These are phyloP conservation scores for Leucoraja ocellata DNA, from an alignment of 2,797 vertebrate species.

Conservation along the genomic window DNA sequence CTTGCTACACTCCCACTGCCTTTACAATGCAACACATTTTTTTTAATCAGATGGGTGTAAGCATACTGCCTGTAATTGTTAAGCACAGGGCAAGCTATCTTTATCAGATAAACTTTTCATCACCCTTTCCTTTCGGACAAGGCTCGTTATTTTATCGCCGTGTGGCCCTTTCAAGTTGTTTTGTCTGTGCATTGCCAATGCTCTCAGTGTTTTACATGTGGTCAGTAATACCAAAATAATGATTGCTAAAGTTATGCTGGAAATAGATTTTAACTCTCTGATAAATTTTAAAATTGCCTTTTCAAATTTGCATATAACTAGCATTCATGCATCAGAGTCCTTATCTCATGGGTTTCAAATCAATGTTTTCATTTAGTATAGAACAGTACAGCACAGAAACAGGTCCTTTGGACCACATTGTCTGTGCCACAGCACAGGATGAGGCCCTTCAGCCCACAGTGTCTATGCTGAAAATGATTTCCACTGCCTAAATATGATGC, in stretches of 20 bases:
- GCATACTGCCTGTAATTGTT: slow-evolving; percentile 23
- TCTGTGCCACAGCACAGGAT: too few species aligned
- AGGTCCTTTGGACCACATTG: too few species aligned
- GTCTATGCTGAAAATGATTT: too few species aligned
- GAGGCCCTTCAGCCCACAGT: too few species aligned
- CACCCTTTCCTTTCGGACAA: slow-evolving; percentile 10
- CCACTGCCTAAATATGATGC: too few species aligned
- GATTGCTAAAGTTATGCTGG: background rate
- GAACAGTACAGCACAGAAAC: too few species aligned
- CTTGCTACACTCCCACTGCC: slow-evolving; percentile 19
- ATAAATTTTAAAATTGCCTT: background rate
- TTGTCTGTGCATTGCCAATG: background rate
- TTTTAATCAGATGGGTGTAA: slow-evolving; percentile 13
- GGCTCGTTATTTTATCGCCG: background rate
- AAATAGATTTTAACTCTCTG: background rate
- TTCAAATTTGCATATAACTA: background rate
- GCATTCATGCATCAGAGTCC: background rate
- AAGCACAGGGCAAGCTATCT: slow-evolving; percentile 9
- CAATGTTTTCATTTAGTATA: background rate
- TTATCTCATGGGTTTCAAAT: background rate
- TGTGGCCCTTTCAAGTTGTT: slow-evolving; percentile 30
- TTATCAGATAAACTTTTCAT: slow-evolving; percentile 38
- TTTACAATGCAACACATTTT: slow-evolving; percentile 32
- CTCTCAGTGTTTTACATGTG: background rate
- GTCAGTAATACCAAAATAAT: background rate